These are phyloP conservation scores for Poecilobothrus nobilitatus DNA, from an alignment of 2,888 invertebrate species.

Conservation along the genomic window DNA sequence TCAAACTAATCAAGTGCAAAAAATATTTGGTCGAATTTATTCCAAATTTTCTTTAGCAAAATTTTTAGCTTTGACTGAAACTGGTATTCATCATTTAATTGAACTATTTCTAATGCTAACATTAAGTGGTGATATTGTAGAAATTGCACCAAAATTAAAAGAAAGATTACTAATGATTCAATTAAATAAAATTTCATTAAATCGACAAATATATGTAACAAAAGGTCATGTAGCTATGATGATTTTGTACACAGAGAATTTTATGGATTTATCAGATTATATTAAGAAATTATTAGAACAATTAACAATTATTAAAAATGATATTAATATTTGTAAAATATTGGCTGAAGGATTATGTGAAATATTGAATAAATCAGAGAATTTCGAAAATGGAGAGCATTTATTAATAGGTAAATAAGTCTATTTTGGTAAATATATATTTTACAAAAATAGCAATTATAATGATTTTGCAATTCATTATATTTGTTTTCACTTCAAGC, in stretches of 20 bases:
- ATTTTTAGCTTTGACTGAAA: slow-evolving; percentile 47
- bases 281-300: slow-evolving; percentile 36
- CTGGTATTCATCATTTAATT: slow-evolving; percentile 50
- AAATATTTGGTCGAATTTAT: slow-evolving; percentile 51
- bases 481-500: too few species aligned
- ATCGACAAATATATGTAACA: slow-evolving; percentile 34
- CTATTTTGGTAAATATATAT: neutral
- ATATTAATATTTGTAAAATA: slow-evolving; percentile 33
- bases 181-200: slow-evolving; percentile 36
- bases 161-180: slow-evolving; percentile 38
- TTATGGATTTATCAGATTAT: slow-evolving; percentile 36
- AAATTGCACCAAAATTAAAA: slow-evolving; percentile 35
- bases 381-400: slow-evolving; percentile 36
- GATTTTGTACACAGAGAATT: slow-evolving; percentile 37
- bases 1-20: slow-evolving; percentile 33
- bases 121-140: slow-evolving; percentile 32
- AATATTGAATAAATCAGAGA: slow-evolving; percentile 33
- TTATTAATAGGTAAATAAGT: slow-evolving; percentile 30
- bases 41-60: slow-evolving; percentile 52
- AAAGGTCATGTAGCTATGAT: slow-evolving; percentile 42
- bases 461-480: too few species aligned
- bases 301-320: slow-evolving; percentile 31
- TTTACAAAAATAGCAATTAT: too few species aligned
- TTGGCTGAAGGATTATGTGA: slow-evolving; percentile 32
- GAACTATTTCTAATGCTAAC: slow-evolving; percentile 39